Conservation (phyloP, 2,113 vertebrate genomes). For the Talpa occidentalis region DNA sequence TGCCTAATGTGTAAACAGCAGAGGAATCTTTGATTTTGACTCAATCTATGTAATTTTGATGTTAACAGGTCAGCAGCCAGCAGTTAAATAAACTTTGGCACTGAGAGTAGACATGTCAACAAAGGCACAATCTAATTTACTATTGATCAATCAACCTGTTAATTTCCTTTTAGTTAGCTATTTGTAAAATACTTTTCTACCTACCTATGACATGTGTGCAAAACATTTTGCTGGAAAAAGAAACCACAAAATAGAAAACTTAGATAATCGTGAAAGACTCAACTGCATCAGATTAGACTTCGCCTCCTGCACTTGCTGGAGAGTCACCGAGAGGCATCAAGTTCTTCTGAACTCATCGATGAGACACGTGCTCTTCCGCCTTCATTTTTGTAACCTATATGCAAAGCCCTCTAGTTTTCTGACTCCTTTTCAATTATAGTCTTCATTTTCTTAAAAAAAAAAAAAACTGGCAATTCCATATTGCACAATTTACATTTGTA, state of each 20-base stretch:
- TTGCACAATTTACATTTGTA: not conserved
- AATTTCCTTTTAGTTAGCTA: conserved; percentile 25
- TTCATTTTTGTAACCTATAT: not conserved
- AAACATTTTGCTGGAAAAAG: conserved; percentile 2
- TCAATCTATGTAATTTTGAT: conserved; percentile 71
- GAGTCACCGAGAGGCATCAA: not conserved
- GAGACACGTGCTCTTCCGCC: not conserved
- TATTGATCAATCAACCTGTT: conserved; percentile 57
- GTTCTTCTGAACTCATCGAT: not conserved
- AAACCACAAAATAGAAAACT: not conserved
- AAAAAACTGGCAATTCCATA: not conserved
- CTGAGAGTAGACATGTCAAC: conserved; percentile 50
- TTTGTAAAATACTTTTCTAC: not conserved
- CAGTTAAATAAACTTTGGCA: conserved; percentile 71
- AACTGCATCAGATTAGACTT: not conserved
- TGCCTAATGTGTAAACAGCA: conserved; percentile 66
- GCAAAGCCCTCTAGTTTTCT: not conserved
- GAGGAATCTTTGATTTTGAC: conserved; percentile 70
- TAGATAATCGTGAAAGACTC: not conserved
- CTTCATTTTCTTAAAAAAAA: not conserved
- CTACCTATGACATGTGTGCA: not conserved
- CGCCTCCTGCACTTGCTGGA: not conserved
- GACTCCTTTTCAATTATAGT: not conserved
- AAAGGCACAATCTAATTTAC: conserved; percentile 58
- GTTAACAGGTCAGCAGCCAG: conserved; percentile 72